phyloP scores from a whole-genome alignment of 2,797 vertebrate genomes.

The Neostethus bicornis region DNA sequence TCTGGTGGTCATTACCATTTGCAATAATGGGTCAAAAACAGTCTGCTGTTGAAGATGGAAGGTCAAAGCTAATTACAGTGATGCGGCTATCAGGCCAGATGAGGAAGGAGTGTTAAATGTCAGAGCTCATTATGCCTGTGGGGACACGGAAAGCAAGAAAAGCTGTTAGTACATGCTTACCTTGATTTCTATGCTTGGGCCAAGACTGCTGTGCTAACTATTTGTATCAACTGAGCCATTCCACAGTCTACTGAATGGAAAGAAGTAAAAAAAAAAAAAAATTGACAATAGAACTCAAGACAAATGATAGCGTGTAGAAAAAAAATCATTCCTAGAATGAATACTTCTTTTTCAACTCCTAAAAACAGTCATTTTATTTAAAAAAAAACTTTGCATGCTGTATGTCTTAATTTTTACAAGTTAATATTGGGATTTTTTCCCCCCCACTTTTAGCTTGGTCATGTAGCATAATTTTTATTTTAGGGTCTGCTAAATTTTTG shows the following conservation, averaged over 20 bases:
- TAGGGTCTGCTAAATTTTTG: no score
- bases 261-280: no score
- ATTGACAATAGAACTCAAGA: conserved; percentile 11
- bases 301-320: conserved; percentile 5
- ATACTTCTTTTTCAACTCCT: no score
- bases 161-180: conserved; percentile 20
- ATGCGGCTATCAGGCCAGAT: conserved; percentile 51
- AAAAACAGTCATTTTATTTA: no score
- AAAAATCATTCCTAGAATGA: no score
- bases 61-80: conserved; percentile 71
- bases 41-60: conserved; percentile 36
- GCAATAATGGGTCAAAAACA: conserved; percentile 55
- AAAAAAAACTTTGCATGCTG: no score
- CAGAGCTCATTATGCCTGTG: conserved; percentile 61
- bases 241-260: conserved; percentile 37
- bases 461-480: no score
- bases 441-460: no score
- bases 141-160: conserved; percentile 29
- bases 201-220: conserved; percentile 23
- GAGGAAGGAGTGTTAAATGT: conserved; percentile 54
- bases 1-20: conserved; percentile 66
- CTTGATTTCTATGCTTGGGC: conserved; percentile 21
- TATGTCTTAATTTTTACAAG: no score
- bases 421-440: no score
- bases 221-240: conserved; percentile 41